phyloP scores from a whole-genome alignment of 2,113 vertebrate genomes.

The Eidolon helvum region DNA sequence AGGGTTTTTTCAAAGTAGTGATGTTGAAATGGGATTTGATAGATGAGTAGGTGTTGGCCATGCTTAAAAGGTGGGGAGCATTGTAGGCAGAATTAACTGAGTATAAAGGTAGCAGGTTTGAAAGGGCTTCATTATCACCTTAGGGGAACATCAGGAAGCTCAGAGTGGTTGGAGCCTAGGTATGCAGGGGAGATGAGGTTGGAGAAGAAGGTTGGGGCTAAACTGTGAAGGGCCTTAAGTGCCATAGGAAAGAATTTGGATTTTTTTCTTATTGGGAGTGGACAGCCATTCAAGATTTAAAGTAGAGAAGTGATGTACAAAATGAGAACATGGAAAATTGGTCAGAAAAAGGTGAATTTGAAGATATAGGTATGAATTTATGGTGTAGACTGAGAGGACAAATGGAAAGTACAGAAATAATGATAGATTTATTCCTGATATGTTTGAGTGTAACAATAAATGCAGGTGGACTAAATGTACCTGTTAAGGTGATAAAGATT shows the following conservation, averaged over 20 bases:
- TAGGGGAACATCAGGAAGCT: background rate
- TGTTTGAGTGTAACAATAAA: slow-evolving; percentile 20
- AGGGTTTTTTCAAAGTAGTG: slow-evolving; percentile 11
- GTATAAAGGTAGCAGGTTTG: background rate
- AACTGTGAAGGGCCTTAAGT: background rate
- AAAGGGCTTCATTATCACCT: background rate
- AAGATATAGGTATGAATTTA: background rate
- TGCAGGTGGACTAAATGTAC: background rate
- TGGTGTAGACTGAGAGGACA: background rate
- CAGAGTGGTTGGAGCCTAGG: background rate
- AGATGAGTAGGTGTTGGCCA: background rate
- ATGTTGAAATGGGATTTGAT: slow-evolving; percentile 36
- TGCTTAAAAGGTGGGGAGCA: background rate
- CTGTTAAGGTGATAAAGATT: slow-evolving; percentile 3
- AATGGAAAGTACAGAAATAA: slow-evolving; percentile 28
- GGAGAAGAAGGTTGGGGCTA: background rate
- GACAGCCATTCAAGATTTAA: slow-evolving; percentile 18
- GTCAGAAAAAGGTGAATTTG: slow-evolving; percentile 21
- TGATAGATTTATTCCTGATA: slow-evolving; percentile 4
- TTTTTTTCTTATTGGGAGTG: slow-evolving; percentile 31
- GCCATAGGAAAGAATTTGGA: background rate
- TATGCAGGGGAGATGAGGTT: background rate
- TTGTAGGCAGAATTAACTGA: slow-evolving; percentile 29
- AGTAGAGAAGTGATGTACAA: slow-evolving; percentile 13
- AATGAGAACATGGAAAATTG: slow-evolving; percentile 14